Conservation (phyloP, 1,140 invertebrate genomes). For the Leptopilina boulardi region DNA sequence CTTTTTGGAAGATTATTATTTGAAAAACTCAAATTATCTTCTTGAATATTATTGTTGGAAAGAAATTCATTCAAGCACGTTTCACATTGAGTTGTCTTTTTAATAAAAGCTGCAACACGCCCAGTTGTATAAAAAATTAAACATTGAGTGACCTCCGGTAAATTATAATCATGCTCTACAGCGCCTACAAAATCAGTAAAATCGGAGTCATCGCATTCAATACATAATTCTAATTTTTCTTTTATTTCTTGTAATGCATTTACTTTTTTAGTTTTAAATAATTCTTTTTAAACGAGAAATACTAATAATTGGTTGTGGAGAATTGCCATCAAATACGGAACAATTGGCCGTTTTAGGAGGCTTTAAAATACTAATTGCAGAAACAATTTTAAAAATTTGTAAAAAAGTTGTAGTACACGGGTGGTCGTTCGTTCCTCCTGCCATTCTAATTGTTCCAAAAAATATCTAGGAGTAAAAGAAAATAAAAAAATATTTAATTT, state of each 20-base stretch:
- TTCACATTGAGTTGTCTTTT: background rate
- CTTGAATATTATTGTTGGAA: background rate
- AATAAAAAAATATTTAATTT: background rate
- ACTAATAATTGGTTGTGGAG: background rate
- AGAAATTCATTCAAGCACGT: background rate
- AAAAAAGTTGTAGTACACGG: slow-evolving; percentile 3
- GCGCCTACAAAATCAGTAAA: background rate
- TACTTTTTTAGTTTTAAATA: background rate
- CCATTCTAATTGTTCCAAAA: background rate
- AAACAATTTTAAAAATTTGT: background rate
- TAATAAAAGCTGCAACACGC: background rate
- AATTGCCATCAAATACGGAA: background rate
- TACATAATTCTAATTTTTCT: background rate
- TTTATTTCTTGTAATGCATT: background rate
- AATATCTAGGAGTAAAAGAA: background rate
- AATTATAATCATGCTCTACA: background rate
- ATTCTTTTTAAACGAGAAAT: background rate
- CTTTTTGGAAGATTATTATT: background rate
- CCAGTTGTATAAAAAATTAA: slow-evolving; percentile 13
- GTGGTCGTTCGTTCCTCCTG: background rate
- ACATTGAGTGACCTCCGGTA: background rate
- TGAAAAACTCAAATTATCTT: background rate
- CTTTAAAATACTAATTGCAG: background rate
- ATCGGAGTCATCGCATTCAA: background rate
- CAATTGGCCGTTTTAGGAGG: background rate